phyloP scores from a whole-genome alignment of 2,113 vertebrate genomes.

The Synchiropus splendidus region DNA sequence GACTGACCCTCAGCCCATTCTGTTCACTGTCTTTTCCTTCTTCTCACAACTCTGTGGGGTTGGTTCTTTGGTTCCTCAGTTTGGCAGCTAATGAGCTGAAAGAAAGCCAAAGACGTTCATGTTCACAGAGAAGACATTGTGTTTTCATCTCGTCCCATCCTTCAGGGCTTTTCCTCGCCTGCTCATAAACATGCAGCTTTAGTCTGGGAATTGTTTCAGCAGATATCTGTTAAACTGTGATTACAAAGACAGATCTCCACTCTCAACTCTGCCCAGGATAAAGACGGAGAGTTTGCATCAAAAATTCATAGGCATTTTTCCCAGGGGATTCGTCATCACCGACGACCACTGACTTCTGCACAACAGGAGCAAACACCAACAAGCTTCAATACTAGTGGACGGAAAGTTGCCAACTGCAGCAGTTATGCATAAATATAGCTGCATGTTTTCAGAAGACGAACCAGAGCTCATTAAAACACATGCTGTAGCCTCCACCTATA shows the following conservation, averaged over 20 bases:
- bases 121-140: slow-evolving; percentile 44
- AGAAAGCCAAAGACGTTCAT: slow-evolving; percentile 52
- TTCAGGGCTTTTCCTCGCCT: slow-evolving; percentile 23
- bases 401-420: slow-evolving; percentile 24
- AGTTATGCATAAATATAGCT: slow-evolving; percentile 38
- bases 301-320: slow-evolving; percentile 62
- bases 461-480: slow-evolving; percentile 17
- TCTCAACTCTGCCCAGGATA: slow-evolving; percentile 54
- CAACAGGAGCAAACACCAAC: slow-evolving; percentile 28
- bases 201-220: slow-evolving; percentile 63
- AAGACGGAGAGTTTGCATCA: slow-evolving; percentile 64
- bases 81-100: slow-evolving; percentile 69
- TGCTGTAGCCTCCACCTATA: slow-evolving; percentile 2
- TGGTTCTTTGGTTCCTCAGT: slow-evolving; percentile 60
- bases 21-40: no score
- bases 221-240: slow-evolving; percentile 62
- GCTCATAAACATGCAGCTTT: slow-evolving; percentile 48
- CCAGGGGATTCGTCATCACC: slow-evolving; percentile 48
- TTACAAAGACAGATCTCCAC: slow-evolving; percentile 66
- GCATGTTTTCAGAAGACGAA: slow-evolving; percentile 24
- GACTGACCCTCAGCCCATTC: no score
- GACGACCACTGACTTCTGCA: slow-evolving; percentile 38
- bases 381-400: slow-evolving; percentile 21
- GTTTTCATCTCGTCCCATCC: slow-evolving; percentile 26
- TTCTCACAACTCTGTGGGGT: slow-evolving; percentile 48